Evolutionary conservation across 2,113 vertebrate genomes (phyloP).

Genomic region (Rhinoderma darwinii): DNA sequence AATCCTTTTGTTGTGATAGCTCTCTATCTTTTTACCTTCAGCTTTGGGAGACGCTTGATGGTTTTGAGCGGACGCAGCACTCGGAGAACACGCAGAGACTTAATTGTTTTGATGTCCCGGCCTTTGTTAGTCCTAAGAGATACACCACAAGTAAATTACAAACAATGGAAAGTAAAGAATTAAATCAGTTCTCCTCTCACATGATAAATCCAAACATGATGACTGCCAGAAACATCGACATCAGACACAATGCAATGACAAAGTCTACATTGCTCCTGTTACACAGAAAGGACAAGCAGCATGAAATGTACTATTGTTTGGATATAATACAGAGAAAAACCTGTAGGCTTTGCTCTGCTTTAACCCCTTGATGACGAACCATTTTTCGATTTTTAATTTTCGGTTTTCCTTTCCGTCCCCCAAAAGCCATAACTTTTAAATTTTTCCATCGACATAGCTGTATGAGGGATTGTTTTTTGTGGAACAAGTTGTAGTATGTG

Average conservation of each 20-base stretch:
- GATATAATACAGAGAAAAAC: background rate
- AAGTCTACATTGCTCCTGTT: background rate
- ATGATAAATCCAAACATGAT: slow-evolving; percentile 26
- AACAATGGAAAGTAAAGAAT: slow-evolving; percentile 45
- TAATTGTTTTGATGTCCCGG: slow-evolving; percentile 98
- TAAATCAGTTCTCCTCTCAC: background rate
- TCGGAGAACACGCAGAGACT: slow-evolving; percentile 92
- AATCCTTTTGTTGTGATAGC: slow-evolving; percentile 24
- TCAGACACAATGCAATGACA: slow-evolving; percentile 30
- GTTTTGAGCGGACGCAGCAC: slow-evolving; percentile 96
- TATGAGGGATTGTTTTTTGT: no score
- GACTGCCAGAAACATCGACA: background rate
- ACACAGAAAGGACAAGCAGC: background rate
- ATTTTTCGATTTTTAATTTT: no score
- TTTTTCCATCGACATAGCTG: no score
- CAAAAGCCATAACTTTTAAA: no score
- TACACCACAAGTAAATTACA: slow-evolving; percentile 49
- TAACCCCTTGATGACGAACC: background rate
- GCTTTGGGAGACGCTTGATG: slow-evolving; percentile 97
- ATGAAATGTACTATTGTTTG: slow-evolving; percentile 2
- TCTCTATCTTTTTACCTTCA: slow-evolving; percentile 81
- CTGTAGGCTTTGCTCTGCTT: slow-evolving; percentile 32
- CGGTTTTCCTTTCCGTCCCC: no score
- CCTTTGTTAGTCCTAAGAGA: slow-evolving; percentile 91
- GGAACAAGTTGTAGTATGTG: no score